phyloP scores from a whole-genome alignment of 1,140 invertebrate genomes.

The Nebria ingens region DNA sequence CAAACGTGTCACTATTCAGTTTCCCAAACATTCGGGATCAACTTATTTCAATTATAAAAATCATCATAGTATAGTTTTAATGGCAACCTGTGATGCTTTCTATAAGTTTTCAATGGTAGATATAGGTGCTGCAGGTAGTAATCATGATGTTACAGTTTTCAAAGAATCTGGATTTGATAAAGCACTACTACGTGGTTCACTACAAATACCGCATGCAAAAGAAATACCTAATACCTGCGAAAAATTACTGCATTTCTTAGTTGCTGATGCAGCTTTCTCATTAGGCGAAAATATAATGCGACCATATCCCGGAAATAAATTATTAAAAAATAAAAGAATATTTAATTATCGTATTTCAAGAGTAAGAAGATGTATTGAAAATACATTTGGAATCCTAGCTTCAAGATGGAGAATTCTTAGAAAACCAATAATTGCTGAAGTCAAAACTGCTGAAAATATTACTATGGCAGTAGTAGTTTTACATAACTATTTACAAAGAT shows the following conservation, averaged over 20 bases:
- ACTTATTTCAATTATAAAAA: conserved; percentile 33
- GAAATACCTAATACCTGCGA: not conserved
- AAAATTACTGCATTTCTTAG: conserved; percentile 14
- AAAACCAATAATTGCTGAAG: not conserved
- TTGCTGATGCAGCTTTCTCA: conserved; percentile 38
- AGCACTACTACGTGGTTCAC: not conserved
- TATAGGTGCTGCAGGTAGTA: conserved; percentile 29
- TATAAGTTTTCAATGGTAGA: conserved; percentile 33
- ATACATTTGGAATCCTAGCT: not conserved
- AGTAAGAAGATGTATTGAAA: not conserved
- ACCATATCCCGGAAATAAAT: conserved; percentile 30
- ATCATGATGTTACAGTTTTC: conserved; percentile 27
- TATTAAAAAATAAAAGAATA: conserved; percentile 28
- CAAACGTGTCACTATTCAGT: conserved; percentile 18
- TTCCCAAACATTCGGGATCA: conserved; percentile 10
- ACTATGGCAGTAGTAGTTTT: not conserved
- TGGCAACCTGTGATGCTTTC: conserved; percentile 32
- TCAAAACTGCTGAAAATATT: not conserved
- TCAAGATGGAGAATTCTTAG: not conserved
- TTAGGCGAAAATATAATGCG: conserved; percentile 33
- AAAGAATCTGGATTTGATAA: conserved; percentile 14
- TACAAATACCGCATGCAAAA: conserved; percentile 8
- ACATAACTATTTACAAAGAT: too few relatives aligned
- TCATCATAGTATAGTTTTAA: conserved; percentile 33
- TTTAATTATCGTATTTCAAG: conserved; percentile 34